phyloP scores from a whole-genome alignment of 2,113 vertebrate genomes.

The Pteruthius melanotis region DNA sequence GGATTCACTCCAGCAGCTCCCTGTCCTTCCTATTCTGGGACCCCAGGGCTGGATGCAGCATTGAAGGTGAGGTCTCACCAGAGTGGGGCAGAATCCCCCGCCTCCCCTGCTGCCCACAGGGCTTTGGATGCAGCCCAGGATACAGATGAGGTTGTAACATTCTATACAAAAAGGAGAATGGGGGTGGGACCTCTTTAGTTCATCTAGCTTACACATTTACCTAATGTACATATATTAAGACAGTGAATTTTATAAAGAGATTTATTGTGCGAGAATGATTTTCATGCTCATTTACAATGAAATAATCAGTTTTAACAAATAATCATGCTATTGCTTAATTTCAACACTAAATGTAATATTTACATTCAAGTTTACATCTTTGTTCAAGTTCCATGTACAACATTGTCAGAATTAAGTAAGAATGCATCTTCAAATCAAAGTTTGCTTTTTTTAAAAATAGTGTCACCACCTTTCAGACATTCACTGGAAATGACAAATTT shows the following conservation, averaged over 20 bases:
- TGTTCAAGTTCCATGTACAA: constrained; percentile 59
- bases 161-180: neutral
- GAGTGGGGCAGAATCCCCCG: neutral
- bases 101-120: neutral
- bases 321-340: constrained; percentile 73
- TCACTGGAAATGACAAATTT: constrained; percentile 22
- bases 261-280: constrained; percentile 79
- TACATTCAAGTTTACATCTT: constrained; percentile 89
- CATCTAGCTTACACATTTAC: neutral
- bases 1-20: neutral
- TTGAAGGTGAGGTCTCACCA: neutral
- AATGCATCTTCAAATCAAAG: constrained; percentile 46
- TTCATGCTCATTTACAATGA: constrained; percentile 71
- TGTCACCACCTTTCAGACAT: neutral
- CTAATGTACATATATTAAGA: neutral
- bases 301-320: constrained; percentile 70
- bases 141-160: neutral
- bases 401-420: constrained; percentile 25
- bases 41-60: neutral
- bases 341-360: constrained; percentile 74
- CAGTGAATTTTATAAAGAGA: constrained; percentile 60
- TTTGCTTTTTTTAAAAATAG: neutral
- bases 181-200: neutral
- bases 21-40: neutral
- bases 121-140: neutral